These are phyloP conservation scores for Gorsachius magnificus DNA, from an alignment of 2,797 vertebrate genomes.

Conservation along the genomic window DNA sequence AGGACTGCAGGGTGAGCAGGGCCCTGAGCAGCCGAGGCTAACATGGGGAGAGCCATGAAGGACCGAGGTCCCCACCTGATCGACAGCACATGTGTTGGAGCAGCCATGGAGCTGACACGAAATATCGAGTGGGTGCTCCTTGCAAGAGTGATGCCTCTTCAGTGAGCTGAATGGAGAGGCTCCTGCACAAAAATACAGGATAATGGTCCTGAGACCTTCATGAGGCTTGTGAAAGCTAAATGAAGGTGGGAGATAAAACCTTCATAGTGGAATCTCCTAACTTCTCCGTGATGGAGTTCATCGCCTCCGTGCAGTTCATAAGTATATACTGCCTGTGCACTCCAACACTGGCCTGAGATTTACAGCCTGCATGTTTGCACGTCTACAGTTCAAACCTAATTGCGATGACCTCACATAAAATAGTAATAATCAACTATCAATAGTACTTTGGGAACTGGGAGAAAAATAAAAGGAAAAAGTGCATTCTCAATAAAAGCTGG, in stretches of 20 bases:
- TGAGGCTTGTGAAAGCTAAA: neutral
- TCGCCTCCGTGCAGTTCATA: neutral
- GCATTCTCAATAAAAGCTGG: constrained; percentile 4
- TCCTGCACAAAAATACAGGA: neutral
- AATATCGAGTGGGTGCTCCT: neutral
- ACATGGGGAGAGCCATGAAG: rapidly evolving
- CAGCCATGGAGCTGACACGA: rapidly evolving
- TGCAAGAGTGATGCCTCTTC: neutral
- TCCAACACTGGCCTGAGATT: neutral
- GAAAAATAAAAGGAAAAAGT: neutral
- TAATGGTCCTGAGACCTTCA: neutral
- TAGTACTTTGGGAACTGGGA: neutral
- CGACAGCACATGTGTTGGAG: rapidly evolving
- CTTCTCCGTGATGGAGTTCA: neutral
- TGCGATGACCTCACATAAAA: neutral
- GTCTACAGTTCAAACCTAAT: neutral
- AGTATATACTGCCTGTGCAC: neutral
- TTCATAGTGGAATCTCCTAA: neutral
- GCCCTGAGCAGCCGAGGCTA: rapidly evolving
- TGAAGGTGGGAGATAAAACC: neutral
- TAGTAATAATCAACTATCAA: constrained; percentile 14
- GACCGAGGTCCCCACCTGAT: neutral
- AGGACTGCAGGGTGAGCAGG: neutral
- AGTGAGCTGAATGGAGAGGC: neutral
- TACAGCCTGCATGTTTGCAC: neutral